Evolutionary conservation across 1,140 invertebrate species (phyloP).

Genomic region (Proctacanthus coquilletti): DNA sequence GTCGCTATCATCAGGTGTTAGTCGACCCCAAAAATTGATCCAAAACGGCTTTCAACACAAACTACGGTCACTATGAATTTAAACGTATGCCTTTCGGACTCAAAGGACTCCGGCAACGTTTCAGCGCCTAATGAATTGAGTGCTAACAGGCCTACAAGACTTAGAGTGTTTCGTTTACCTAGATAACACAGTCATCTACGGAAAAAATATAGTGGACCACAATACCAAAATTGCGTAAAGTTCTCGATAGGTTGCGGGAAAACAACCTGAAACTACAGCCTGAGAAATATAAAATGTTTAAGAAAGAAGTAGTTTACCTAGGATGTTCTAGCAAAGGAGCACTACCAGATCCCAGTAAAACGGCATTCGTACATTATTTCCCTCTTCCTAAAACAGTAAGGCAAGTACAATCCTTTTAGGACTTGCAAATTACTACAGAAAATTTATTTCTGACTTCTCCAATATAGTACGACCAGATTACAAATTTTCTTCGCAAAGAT

Average conservation of each 20-base stretch:
- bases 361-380: no score
- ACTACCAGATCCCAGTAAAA: no score
- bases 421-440: no score
- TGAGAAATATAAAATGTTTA: conserved; percentile 10
- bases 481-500: no score
- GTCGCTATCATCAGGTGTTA: conserved; percentile 36
- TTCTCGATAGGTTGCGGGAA: conserved; percentile 10
- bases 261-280: conserved; percentile 13
- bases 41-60: conserved; percentile 32
- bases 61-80: conserved; percentile 1
- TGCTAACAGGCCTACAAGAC: not conserved
- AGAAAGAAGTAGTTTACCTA: conserved; percentile 11
- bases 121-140: not conserved
- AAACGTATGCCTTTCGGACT: conserved; percentile 1
- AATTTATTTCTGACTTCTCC: no score
- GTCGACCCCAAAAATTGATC: no score
- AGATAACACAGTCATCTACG: conserved; percentile 1
- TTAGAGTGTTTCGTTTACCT: not conserved
- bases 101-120: no score
- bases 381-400: no score
- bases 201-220: not conserved
- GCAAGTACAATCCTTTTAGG: no score
- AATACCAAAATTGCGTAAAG: conserved; percentile 6
- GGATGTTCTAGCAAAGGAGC: conserved; percentile 13
- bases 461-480: no score